Evolutionary conservation across 1,140 invertebrate genomes (phyloP), one percentile per base, ranked within the genome.

Genomic region (Drosophila guanche): DNA sequence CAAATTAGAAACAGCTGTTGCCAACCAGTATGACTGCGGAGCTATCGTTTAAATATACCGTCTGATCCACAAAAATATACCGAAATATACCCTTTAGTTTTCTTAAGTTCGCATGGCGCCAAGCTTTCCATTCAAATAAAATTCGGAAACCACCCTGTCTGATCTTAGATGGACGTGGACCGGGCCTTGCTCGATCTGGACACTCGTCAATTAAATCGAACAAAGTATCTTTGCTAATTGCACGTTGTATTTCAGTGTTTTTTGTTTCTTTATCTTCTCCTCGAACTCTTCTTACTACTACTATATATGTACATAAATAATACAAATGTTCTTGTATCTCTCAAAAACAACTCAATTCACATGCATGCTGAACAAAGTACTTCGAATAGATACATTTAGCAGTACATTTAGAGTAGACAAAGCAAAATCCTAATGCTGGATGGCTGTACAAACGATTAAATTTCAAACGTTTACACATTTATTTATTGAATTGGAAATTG

Each of bases 221-320:
- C 58, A 79, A 80, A 80, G 77, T 80, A 77, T 80, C 77, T 80
- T 72, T 80, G 78, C 76, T 84, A 83, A 83, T 83, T 83, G 79
- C 79, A 79, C 79, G 75, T 79, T 84, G 79, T 77, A 40, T 72
- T 62, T 45, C 51, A 60, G 61, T 42, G 41, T 69, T 42, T 71
- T 50, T 7, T 46, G 52, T 51, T 25, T 69, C 8, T 47, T 47
- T 59, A 63, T 77, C 47, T 56, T 63, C 53, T 58, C 69, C 68
- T 83, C 79, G 79, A 83, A 84, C 84, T 74, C 56, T 58, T 12
- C 10, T 12, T 37, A 20, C 14, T 33, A 20, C 1, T 71, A 43
- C n/a, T 62, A n/a, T 71, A 42, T 62, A 52, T 67, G 45, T 63
- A 73, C 48, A 50, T 72, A 71, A 72, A 53, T 72, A 72, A 69